Evolutionary conservation across 2,888 invertebrate genomes (phyloP), one percentile per base, ranked within the genome.

Genomic region (Pristionchus arcanus): DNA sequence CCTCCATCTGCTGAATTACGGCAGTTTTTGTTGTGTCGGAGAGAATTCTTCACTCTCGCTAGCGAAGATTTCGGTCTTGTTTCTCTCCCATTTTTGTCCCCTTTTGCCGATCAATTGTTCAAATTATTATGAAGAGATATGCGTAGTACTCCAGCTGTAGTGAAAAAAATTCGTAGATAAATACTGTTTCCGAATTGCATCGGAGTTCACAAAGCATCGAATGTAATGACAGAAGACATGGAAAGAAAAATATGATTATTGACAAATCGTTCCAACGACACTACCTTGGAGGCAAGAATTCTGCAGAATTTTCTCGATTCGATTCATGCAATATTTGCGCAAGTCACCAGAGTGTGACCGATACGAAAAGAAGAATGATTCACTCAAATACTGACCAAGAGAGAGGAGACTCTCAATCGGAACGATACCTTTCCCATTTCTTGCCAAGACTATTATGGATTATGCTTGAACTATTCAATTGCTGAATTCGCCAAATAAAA

Each of bases 11-110:
- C 11, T 81, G 28, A 81, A n/a, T 5, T 28, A 49, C 49, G 42
- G 25, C 9, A 77, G 68, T 68, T 68, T 25, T 81, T 81, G 42
- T 81, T 49, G 81, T 81, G 25, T 13, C 28, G 81, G 81, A 81
- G 81, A 81, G 81, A 81, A 81, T 42, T 81, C 81, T 81, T 81
- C 81, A 81, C 81, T 81, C 81, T 16, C 81, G 81, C 25, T 81
- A 81, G 81, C 81, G 81, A 81, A 81, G 81, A 49, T 37, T 74
- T 74, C 74, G 74, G 74, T 74, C 34, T 74, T 74, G 74, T 74
- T 74, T 74, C 74, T 74, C 74, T 74, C 74, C 74, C 42, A 49
- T 49, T 13, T 68, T 68, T 34, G 16, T n/a, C 66, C 31, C 74
- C 74, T 16, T 37, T 37, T 21, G n/a, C 74, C 34, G 37, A 42